phyloP scores from a whole-genome alignment of 2,888 invertebrate genomes.

The Phengaris arion region DNA sequence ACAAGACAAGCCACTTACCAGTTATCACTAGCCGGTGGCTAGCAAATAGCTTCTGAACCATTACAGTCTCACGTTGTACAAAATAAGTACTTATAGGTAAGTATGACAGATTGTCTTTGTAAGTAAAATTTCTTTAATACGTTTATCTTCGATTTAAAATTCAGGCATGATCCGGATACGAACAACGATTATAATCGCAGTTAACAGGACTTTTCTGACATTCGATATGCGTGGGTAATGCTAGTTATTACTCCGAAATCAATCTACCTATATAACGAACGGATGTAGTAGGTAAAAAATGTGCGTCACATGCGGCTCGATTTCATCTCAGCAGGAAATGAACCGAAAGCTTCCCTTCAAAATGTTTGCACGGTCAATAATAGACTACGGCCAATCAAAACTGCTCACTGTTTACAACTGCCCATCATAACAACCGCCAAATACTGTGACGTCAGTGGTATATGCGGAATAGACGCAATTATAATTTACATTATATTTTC shows the following conservation, averaged over 20 bases:
- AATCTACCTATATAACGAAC: conserved; percentile 43
- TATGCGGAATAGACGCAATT: conserved; percentile 20
- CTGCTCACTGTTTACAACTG: conserved; percentile 50
- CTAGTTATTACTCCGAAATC: neutral
- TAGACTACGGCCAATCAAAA: conserved; percentile 59
- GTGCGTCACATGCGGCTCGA: conserved; percentile 71
- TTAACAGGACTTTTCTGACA: too few species aligned
- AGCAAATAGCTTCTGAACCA: neutral
- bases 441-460: conserved; percentile 36
- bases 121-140: too few species aligned
- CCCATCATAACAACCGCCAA: conserved; percentile 53
- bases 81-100: too few species aligned
- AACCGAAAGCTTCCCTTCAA: conserved; percentile 68
- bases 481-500: neutral
- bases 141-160: too few species aligned
- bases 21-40: neutral
- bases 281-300: conserved; percentile 62
- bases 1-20: neutral
- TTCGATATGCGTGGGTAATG: too few species aligned
- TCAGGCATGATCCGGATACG: too few species aligned
- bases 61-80: neutral
- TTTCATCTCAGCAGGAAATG: conserved; percentile 73
- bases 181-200: too few species aligned
- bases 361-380: conserved; percentile 74
- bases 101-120: too few species aligned